A percentile compares a stretch with the other conserved stretches of the same genome.
Conservation (phyloP, 92 coral and sea anemone genomes). For the Muricea muricata region DNA sequence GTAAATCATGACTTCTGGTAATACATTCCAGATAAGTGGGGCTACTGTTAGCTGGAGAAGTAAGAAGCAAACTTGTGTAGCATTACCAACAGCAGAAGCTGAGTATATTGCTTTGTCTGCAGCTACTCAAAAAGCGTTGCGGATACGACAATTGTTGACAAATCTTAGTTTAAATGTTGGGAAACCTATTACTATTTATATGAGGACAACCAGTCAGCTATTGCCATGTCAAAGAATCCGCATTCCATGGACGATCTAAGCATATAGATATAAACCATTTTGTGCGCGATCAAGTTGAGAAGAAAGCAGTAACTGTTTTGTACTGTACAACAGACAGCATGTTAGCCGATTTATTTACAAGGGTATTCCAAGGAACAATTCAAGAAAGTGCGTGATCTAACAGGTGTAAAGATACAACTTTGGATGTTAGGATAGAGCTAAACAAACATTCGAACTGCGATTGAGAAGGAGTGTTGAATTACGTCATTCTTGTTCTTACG, state of each 20-base stretch:
- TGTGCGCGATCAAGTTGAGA: constrained; percentile 15
- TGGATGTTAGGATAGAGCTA: too few relatives aligned
- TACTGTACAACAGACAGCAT: constrained; percentile 34
- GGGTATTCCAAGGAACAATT: constrained; percentile 24
- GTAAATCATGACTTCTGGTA: constrained; percentile 68
- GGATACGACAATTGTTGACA: constrained; percentile 56
- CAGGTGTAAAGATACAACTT: background rate
- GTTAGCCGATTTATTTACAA: constrained; percentile 42
- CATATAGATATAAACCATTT: background rate
- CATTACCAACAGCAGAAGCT: constrained; percentile 62
- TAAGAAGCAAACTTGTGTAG: constrained; percentile 68
- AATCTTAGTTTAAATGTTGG: constrained; percentile 15
- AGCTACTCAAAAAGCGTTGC: constrained; percentile 15
- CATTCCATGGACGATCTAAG: constrained; percentile 60
- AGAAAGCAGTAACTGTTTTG: constrained; percentile 17
- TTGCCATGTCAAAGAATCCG: constrained; percentile 54
- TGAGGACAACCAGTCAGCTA: constrained; percentile 64
- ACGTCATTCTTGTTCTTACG: background rate
- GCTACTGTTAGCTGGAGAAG: constrained; percentile 72
- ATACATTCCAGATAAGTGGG: constrained; percentile 57
- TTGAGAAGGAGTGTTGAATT: background rate
- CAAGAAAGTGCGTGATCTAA: background rate
- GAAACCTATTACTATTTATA: background rate
- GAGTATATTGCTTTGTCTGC: constrained; percentile 63
- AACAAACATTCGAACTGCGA: constrained; percentile 3